Evolutionary conservation across 1,140 invertebrate species (phyloP).

Genomic region (Trichonephila clavipes): DNA sequence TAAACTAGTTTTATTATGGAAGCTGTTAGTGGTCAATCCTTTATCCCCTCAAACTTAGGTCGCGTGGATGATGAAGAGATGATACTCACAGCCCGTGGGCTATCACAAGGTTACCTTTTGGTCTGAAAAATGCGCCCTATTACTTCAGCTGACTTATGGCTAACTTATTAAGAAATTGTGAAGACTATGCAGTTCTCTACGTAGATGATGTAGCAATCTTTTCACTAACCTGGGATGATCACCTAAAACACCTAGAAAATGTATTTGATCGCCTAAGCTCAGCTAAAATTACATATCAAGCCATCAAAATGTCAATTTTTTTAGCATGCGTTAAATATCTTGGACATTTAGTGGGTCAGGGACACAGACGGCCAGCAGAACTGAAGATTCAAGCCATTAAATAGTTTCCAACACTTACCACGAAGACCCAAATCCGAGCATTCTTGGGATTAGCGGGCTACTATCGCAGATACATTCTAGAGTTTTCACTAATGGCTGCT

Average conservation of each 20-base stretch:
- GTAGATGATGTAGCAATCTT: conserved; percentile 56
- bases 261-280: background rate
- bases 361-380: background rate
- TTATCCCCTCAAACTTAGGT: too few relatives aligned
- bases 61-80: too few relatives aligned
- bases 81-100: too few relatives aligned
- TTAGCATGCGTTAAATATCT: conserved; percentile 42
- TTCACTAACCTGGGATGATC: conserved; percentile 43
- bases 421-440: background rate
- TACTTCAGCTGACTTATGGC: conserved; percentile 44
- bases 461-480: conserved; percentile 32
- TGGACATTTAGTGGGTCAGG: conserved; percentile 40
- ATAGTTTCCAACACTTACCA: conserved; percentile 75
- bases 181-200: conserved; percentile 40
- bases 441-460: conserved; percentile 1
- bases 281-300: background rate
- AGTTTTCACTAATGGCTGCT: conserved; percentile 22
- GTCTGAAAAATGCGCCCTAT: conserved; percentile 28
- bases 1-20: too few relatives aligned
- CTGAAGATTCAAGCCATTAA: conserved; percentile 77
- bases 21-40: too few relatives aligned
- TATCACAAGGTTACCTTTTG: too few relatives aligned
- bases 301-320: conserved; percentile 28
- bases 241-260: background rate
- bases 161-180: conserved; percentile 25